phyloP scores from a whole-genome alignment of 2,888 invertebrate genomes.

The Drosophila anceps region DNA sequence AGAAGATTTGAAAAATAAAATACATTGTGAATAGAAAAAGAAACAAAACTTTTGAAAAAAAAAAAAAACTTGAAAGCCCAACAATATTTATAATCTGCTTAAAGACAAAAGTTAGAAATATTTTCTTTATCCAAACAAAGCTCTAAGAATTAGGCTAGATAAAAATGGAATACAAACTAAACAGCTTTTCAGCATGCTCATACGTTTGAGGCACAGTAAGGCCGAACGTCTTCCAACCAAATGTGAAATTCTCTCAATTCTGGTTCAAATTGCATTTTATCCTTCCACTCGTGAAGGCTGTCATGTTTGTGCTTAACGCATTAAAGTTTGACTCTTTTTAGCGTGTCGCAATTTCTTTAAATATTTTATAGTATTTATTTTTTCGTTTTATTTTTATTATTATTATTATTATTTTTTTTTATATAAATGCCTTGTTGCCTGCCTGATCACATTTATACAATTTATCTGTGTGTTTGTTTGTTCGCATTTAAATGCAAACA shows the following conservation, averaged over 20 bases:
- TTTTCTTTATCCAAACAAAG: too few species aligned
- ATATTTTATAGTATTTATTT: conserved; percentile 59
- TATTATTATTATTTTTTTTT: conserved; percentile 30
- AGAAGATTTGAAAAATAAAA: too few species aligned
- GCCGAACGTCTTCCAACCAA: too few species aligned
- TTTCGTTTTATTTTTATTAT: conserved; percentile 1
- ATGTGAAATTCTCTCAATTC: background rate
- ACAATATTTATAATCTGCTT: too few species aligned
- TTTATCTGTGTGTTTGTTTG: conserved; percentile 33
- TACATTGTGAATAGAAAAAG: too few species aligned
- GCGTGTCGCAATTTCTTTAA: conserved; percentile 49
- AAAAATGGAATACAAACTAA: too few species aligned
- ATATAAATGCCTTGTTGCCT: conserved; percentile 49
- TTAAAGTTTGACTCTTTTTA: conserved; percentile 8
- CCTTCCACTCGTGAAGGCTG: background rate
- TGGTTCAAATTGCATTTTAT: background rate
- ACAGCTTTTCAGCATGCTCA: too few species aligned
- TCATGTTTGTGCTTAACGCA: conserved; percentile 7
- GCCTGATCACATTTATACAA: conserved; percentile 16
- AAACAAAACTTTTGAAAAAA: too few species aligned
- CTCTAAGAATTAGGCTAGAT: too few species aligned
- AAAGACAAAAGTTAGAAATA: too few species aligned
- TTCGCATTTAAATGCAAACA: conserved; percentile 83
- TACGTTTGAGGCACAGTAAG: too few species aligned
- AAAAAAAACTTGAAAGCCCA: too few species aligned